A percentile compares a stretch with the other conserved stretches of the same genome.
phyloP scores from a whole-genome alignment of 2,113 vertebrate species.

The Cheilinus undulatus region DNA sequence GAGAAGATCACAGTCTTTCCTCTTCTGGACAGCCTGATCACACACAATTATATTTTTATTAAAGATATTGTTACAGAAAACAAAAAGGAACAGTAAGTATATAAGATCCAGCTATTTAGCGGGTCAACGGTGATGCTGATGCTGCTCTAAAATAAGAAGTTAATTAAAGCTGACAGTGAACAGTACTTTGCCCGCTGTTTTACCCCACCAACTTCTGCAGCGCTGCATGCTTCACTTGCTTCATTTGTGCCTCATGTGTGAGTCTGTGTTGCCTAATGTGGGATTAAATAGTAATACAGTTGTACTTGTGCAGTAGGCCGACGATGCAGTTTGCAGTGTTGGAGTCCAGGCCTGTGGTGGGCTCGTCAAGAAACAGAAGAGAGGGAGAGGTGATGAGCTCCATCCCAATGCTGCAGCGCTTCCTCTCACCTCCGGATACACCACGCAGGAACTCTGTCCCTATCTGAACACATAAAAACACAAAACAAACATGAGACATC shows the following conservation, averaged over 20 bases:
- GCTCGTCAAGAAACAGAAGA: slow-evolving; percentile 86
- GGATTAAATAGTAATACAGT: neutral
- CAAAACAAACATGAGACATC: no score
- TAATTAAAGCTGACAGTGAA: slow-evolving; percentile 18
- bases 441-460: slow-evolving; percentile 86
- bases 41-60: neutral
- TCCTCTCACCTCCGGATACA: slow-evolving; percentile 86
- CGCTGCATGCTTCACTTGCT: neutral
- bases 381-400: slow-evolving; percentile 85
- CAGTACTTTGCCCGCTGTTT: neutral
- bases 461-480: slow-evolving; percentile 67
- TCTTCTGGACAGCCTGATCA: slow-evolving; percentile 79
- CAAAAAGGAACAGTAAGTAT: neutral
- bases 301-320: slow-evolving; percentile 80
- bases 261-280: neutral
- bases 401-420: slow-evolving; percentile 87
- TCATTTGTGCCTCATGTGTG: slow-evolving; percentile 2
- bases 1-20: slow-evolving; percentile 87
- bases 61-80: neutral
- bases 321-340: slow-evolving; percentile 86
- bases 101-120: neutral
- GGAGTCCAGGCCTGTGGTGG: slow-evolving; percentile 86
- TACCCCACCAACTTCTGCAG: neutral
- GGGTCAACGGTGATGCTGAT: neutral
- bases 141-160: neutral